Evolutionary conservation across 2,888 invertebrate species (phyloP), one percentile per base, ranked within the genome.

Genomic region (Callyntrura sp.): DNA sequence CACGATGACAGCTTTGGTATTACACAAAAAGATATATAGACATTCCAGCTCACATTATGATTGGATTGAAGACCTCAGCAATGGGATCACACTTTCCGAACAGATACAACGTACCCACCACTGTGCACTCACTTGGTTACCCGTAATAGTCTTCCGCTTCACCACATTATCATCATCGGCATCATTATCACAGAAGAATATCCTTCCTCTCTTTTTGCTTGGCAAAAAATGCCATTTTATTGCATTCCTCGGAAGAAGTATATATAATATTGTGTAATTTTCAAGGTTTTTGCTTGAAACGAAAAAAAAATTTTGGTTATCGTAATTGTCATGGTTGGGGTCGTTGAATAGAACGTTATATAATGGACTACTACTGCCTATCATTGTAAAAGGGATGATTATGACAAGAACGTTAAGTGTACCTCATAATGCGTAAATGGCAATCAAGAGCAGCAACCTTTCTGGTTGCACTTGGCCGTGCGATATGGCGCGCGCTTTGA

Each of bases 141-240:
- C n/a, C n/a, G n/a, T 28, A 35, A 35, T 68, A 8, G 28, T 68
- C 68, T 68, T 68, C 35, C 68, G 68, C 68, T 9, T 28, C 14
- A n/a, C 28, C 35, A 68, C n/a, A 28, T n/a, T n/a, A n/a, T n/a
- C n/a, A n/a, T n/a, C n/a, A n/a, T n/a, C n/a, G n/a, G n/a, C n/a
- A n/a, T 14, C 3, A 14, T 4, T 14, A 3, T 55, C 55, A 9
- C n/a, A 55, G 9, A 68, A 1, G 28, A 28, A 68, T 35, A 68
- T 68, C 28, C 68, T 68, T 35, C 35, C 68, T 28, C n/a, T 68
- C n/a, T n/a, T n/a, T n/a, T n/a, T n/a, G n/a, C n/a, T n/a, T 68
- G 68, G 68, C 68, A 68, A 68, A 68, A 25, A 65, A 68, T 68
- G 68, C 68, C 28, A 68, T 68, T 68, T 35, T 68, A n/a, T 5